Evolutionary conservation across 2,888 invertebrate species (phyloP), one percentile per base, ranked within the genome.

Genomic region (Thecocarcelia acutangulata): DNA sequence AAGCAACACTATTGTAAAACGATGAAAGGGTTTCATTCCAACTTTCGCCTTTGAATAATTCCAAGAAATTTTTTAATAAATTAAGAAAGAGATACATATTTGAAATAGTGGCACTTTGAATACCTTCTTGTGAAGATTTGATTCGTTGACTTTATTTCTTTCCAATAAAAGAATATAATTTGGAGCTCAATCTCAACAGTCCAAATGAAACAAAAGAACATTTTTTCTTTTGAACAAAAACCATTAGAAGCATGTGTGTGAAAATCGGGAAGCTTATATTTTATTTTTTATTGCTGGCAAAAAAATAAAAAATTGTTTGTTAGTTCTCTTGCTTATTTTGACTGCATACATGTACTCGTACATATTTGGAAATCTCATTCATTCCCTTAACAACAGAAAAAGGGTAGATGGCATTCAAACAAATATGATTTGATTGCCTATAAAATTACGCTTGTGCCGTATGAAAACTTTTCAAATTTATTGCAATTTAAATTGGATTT

Each of bases 401-500:
- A 56, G 40, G 42, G 44, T 17, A 28, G 17, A 61, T 15, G 33
- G 58, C 24, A 44, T 56, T 64, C 48, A 28, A 19, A 59, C 77
- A 82, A 78, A 82, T 78, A 75, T 75, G 82, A 78, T 78, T 82
- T 82, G 82, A 82, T 82, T 82, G 69, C 66, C 37, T 75, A 66
- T 28, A 61, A 66, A 78, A 75, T 69, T 69, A 33, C 64, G 63
- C 58, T 69, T 40, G 52, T 42, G 28, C 28, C 42, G 59, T 70
- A 70, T 75, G 78, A 70, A 59, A 78, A 74, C 33, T 82, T 77
- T 73, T 72, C 21, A 78, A 66, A 82, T 75, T 82, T 78, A 82
- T 82, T 78, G 69, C 82, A 78, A 82, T 82, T 78, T 82, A 82
- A 82, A 82, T 82, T 82, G 82, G 82, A 82, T 82, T 82, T 82